Evolutionary conservation across 2,888 invertebrate genomes (phyloP), one percentile per base, ranked within the genome.

Genomic region (Smittia aterrima): DNA sequence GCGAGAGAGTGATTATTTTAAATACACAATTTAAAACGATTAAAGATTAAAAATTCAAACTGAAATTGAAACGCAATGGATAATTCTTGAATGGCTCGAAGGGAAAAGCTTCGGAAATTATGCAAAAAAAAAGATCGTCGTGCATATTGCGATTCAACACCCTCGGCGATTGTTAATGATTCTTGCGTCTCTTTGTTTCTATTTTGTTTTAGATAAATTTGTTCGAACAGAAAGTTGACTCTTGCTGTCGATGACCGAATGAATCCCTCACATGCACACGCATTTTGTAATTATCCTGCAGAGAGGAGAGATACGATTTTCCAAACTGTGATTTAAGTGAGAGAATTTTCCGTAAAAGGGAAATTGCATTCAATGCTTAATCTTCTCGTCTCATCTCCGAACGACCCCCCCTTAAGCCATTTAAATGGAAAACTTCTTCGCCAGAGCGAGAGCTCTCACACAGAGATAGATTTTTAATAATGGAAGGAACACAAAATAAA

Each of bases 1-100:
- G 58, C 22, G 58, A 9, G n/a, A 3, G 64, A 18, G 20, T 72
- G 22, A 72, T 72, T 72, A 72, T 72, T 72, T 72, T 72, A 72
- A 71, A 62, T 53, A 62, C 62, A 72, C 72, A 72, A 72, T 72
- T 72, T 72, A 72, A 71, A 72, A 18, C 72, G 72, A 72, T 72
- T 72, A 72, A 72, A 72, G 72, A 72, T 72, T 72, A 72, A 72
- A 53, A 71, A 62, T 58, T 62, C 32, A 24, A 32, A 62, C 38
- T 24, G 40, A 58, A 72, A 72, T 72, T 72, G 72, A 72, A 72
- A 62, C 62, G 72, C 62, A 62, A 53, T 62, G 24, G 32, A 24
- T 62, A n/a, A 32, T 66, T 66, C 24, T 32, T 32, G 16, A 27
- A 66, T 66, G 67, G 41, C 38, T 18, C 13, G 22, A 47, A 67